Evolutionary conservation across 2,797 vertebrate species (phyloP), one percentile per base, ranked within the genome.

Genomic region (Staurois parvus): DNA sequence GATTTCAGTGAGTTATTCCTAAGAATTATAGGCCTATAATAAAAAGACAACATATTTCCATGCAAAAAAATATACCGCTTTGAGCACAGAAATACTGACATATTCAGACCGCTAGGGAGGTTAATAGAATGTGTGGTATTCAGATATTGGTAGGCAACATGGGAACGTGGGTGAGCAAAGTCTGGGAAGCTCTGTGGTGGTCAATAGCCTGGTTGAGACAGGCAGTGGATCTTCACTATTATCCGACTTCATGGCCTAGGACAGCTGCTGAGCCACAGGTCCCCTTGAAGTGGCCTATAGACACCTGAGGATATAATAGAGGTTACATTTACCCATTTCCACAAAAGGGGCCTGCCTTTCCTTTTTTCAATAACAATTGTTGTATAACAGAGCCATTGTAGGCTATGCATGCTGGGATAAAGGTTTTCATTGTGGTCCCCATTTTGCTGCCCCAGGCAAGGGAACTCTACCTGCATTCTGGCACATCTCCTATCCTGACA

Each of bases 401-500:
- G 13, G 11, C 9, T 21, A 15, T n/a, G 67, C 10, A 52, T 32
- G 66, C 28, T 34, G 42, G 66, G 42, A 19, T 19, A 26, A 26
- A 52, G 15, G 28, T 8, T 10, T 56, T 28, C 45, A 21, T 29
- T 32, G 40, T 30, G 66, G 77, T 52, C 30, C 28, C 19, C 3
- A 9, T 17, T 68, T 21, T 67, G 26, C 19, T 24, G 19, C 81
- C 80, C 37, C 28, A n/a, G 84, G 84, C 67, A 11, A 69, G 42
- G 74, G 34, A 81, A 32, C 32, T n/a, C 37, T 82, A 86, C 72
- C 34, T 85, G 73, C 72, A 67, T 78, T 78, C 59, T 48, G 56
- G 17, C 72, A 70, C 76, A 73, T 89, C 88, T 79, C 83, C 64
- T 28, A 40, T 83, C 84, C 88, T 89, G 84, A 87, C 84, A 52